Percentiles rank a stretch among this genome's conserved stretches.
phyloP scores from a whole-genome alignment of 2,888 invertebrate species.

The Drosophila austrosaltans region DNA sequence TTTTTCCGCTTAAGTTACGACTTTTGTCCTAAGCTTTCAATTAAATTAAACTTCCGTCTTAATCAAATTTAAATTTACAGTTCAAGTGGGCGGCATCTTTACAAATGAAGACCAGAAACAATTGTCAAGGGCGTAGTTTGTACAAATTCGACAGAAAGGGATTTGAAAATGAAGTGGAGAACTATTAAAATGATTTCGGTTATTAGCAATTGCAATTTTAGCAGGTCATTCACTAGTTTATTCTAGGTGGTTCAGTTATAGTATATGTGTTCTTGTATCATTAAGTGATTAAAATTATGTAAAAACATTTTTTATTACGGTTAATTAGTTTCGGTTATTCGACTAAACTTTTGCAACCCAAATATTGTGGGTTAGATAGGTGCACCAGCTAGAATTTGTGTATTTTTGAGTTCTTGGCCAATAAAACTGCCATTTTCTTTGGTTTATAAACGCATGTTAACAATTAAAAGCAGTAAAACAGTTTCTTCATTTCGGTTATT shows the following conservation, averaged over 20 bases:
- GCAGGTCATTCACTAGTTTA: no score
- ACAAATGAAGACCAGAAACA: slow-evolving; percentile 35
- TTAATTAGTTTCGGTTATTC: not conserved
- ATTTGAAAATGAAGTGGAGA: not conserved
- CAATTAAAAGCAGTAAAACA: no score
- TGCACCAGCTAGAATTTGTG: no score
- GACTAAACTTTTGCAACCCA: not conserved
- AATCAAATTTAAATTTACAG: slow-evolving; percentile 70
- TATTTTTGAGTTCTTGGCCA: no score
- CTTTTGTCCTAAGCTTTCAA: slow-evolving; percentile 1
- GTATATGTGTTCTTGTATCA: no score
- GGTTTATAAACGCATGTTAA: no score
- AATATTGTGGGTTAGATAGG: not conserved
- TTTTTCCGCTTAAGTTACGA: not conserved
- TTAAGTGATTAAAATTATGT: no score
- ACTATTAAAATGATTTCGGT: not conserved
- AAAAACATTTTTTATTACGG: not conserved
- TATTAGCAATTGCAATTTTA: not conserved
- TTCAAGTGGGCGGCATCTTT: slow-evolving; percentile 34
- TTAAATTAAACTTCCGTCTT: slow-evolving; percentile 67
- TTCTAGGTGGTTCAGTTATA: no score
- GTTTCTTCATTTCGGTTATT: not conserved
- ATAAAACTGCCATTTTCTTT: no score
- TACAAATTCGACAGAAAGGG: not conserved
- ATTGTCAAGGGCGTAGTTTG: slow-evolving; percentile 36